These are phyloP conservation scores for Podotricha telesiphe DNA, from an alignment of 2,888 invertebrate species.

Conservation along the genomic window DNA sequence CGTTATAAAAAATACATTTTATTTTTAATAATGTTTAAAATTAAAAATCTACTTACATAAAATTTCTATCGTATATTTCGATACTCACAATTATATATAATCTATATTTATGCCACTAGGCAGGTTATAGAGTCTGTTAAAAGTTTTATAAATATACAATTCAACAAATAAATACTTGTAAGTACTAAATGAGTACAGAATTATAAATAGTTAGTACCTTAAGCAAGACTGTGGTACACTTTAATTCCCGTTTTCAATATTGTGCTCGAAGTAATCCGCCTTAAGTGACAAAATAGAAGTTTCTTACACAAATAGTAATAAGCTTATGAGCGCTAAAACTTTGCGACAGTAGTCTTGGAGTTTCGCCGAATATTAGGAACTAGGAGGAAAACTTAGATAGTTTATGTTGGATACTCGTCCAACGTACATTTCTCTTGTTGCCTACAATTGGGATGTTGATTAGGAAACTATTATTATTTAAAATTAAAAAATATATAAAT, in stretches of 20 bases:
- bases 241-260: slow-evolving; percentile 30
- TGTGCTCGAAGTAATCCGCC: slow-evolving; percentile 22
- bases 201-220: background rate
- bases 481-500: too few relatives aligned
- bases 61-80: too few relatives aligned
- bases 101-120: background rate
- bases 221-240: background rate
- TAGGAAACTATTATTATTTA: background rate
- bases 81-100: too few relatives aligned
- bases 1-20: too few relatives aligned
- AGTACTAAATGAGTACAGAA: background rate
- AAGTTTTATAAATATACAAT: background rate
- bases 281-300: slow-evolving; percentile 49
- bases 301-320: slow-evolving; percentile 71
- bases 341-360: slow-evolving; percentile 55
- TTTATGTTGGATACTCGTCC: slow-evolving; percentile 33
- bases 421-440: slow-evolving; percentile 31
- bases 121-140: background rate
- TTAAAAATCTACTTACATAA: too few relatives aligned
- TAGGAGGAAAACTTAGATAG: slow-evolving; percentile 59
- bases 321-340: slow-evolving; percentile 70
- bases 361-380: slow-evolving; percentile 72
- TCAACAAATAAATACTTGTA: background rate
- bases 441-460: slow-evolving; percentile 7
- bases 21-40: too few relatives aligned